Base-by-base conservation (phyloP, 1,140 invertebrate genomes). In the Dendroctonus ponderosae region DNA sequence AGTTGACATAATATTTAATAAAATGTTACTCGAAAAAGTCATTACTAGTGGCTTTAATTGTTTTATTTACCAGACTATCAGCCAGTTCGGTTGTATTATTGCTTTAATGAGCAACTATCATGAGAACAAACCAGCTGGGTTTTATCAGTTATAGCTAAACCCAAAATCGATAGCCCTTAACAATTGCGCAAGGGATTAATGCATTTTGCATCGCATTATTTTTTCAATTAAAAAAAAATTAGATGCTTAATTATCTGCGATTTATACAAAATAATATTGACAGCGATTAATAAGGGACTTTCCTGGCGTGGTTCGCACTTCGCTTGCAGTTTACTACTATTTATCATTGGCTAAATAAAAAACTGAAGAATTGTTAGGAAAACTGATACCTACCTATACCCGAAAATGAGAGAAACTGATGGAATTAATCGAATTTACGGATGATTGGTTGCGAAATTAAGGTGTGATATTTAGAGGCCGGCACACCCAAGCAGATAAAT, bases 371-470 rank as follows among this genome's bases (percentile, higher is more conserved):
- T 7, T 48, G 46, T 48, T 14, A 48, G 4, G 11, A 14, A 48
- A 48, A 48, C 46, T n/a, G 14, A 11, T 48, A 46, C 9, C 9
- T 12, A 46, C 9, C 12, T 12, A 11, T 9, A 5, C 44, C 9
- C 9, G 9, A 11, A 46, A 46, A 46, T 12, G 5, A 7, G 11
- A 48, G 14, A 7, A 48, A 6, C 11, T 48, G 46, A n/a, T 48
- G 5, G 14, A 48, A n/a, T 48, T n/a, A 48, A 11, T 11, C 11
- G 14, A n/a, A 11, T 58, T 58, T 44, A 44, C 56, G 37, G 41
- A 58, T 58, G 56, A 58, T 8, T 58, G 56, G 6, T 12, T 14
- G 37, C 37, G 26, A 44, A 43, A 43, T 58, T 50, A 14, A 42
- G 42, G 9, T 43, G 41, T 43, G 42, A 7, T 43, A 15, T 58